Percentiles rank a stretch among this genome's conserved stretches.
phyloP scores from a whole-genome alignment of 2,797 vertebrate species.

The Gila robusta region DNA sequence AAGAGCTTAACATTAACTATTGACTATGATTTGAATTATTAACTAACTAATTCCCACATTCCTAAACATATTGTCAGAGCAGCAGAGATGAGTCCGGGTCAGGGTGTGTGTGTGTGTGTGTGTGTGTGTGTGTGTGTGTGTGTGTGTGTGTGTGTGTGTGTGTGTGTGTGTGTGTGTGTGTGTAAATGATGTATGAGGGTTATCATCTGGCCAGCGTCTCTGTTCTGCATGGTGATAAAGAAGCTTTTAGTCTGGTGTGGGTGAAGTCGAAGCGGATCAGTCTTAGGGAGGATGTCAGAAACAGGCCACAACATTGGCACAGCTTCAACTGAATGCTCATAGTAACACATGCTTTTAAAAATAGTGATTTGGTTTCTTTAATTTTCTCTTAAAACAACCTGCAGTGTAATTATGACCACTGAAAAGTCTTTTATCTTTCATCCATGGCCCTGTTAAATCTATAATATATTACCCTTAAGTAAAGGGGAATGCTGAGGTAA shows the following conservation, averaged over 20 bases:
- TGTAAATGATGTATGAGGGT: neutral
- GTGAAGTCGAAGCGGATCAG: slow-evolving; percentile 10
- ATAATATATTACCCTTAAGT: neutral
- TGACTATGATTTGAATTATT: neutral
- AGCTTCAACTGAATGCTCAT: neutral
- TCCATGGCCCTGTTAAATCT: neutral
- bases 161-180: no score
- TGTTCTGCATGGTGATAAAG: slow-evolving; percentile 31
- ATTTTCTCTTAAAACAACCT: slow-evolving; percentile 12
- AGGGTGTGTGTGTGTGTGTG: neutral
- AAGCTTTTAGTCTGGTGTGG: slow-evolving; percentile 35
- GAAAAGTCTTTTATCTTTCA: neutral
- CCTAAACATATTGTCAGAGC: neutral
- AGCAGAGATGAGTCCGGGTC: neutral
- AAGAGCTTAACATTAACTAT: neutral
- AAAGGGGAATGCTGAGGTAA: neutral
- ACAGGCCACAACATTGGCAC: slow-evolving; percentile 15
- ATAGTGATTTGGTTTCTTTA: slow-evolving; percentile 3
- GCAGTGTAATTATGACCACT: neutral
- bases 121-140: no score
- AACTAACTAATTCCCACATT: neutral
- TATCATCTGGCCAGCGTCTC: slow-evolving; percentile 26
- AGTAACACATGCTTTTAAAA: neutral
- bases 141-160: no score
- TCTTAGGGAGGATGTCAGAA: slow-evolving; percentile 18